These are phyloP conservation scores for Oikopleura albicans DNA, from an alignment of 23 tunicate species.

Conservation along the genomic window DNA sequence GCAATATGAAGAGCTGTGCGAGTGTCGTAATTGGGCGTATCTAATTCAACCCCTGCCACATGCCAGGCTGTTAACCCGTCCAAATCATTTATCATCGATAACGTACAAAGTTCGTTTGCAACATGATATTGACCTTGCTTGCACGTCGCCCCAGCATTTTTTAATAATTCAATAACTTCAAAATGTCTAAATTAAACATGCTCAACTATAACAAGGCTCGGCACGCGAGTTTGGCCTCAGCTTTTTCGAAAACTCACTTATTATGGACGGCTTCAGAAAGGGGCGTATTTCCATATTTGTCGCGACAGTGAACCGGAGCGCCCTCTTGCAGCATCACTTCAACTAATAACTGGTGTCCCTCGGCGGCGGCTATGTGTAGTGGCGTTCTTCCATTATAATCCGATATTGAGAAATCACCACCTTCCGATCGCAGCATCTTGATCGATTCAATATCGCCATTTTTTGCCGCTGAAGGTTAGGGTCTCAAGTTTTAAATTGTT, in stretches of 20 bases:
- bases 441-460: conserved; percentile 20
- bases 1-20: conserved; percentile 24
- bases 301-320: conserved; percentile 21
- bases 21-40: conserved; percentile 18
- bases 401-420: conserved; percentile 19
- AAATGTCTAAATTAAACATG: conserved; percentile 14
- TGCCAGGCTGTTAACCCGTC: conserved; percentile 24
- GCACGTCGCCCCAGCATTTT: conserved; percentile 23
- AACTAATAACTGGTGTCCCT: conserved; percentile 19
- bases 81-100: conserved; percentile 19
- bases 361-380: conserved; percentile 25
- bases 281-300: conserved; percentile 20
- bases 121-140: background rate
- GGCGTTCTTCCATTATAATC: conserved; percentile 29
- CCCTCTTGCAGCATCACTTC: conserved; percentile 24
- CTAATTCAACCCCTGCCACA: conserved; percentile 23
- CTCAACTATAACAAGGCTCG: background rate
- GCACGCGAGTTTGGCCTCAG: background rate
- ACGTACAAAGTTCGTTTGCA: conserved; percentile 15
- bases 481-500: no score
- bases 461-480: conserved; percentile 27
- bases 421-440: conserved; percentile 17
- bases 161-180: conserved; percentile 7
- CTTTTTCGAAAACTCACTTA: background rate
- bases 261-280: conserved; percentile 20